Evolutionary conservation across 2,797 vertebrate species (phyloP).

Genomic region (Molossus molossus): DNA sequence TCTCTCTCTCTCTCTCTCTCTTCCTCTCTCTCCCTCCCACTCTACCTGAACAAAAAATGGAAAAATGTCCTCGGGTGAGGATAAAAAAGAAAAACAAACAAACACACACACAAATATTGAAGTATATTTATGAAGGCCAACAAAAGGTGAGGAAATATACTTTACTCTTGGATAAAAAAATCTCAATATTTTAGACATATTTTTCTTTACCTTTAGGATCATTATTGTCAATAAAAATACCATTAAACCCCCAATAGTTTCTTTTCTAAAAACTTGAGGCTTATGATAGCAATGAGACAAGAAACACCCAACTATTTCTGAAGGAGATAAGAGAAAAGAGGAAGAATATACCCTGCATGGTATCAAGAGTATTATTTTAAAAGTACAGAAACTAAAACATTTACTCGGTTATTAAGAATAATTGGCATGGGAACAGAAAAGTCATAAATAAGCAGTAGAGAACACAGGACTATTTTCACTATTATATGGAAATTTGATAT

Average conservation of each 20-base stretch:
- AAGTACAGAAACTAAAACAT: background rate
- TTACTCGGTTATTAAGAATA: conserved; percentile 23
- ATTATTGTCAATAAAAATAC: background rate
- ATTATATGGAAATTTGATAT: background rate
- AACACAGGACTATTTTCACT: background rate
- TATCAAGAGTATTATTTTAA: background rate
- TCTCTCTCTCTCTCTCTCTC: no score
- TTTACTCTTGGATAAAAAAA: background rate
- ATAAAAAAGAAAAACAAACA: no score
- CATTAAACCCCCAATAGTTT: background rate
- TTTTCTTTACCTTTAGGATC: background rate
- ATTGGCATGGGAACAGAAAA: conserved; percentile 11
- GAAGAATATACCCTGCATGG: background rate
- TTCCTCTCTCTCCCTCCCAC: no score
- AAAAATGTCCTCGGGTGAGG: no score
- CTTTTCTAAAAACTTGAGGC: background rate
- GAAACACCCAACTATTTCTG: background rate
- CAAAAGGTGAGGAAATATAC: background rate
- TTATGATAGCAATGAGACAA: background rate
- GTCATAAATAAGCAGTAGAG: background rate
- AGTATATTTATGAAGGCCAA: background rate
- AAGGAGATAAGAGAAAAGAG: background rate
- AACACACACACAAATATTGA: background rate
- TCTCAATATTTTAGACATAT: background rate
- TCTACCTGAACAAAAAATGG: no score